Conservation (phyloP, 92 coral and sea anemone species). For the Zoanthus sociatus region DNA sequence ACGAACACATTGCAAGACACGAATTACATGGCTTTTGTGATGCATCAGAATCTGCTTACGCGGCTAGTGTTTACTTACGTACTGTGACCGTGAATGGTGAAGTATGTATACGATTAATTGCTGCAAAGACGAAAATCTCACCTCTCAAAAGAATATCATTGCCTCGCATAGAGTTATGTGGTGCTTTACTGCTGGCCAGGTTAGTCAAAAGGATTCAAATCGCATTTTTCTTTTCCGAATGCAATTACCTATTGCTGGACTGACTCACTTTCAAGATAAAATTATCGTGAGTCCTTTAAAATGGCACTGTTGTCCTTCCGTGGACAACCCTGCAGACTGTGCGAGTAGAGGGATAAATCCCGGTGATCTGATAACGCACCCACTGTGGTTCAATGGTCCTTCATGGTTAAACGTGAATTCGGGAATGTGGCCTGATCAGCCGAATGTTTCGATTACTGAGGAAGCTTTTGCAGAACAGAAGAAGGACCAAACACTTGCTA, state of each 20-base stretch:
- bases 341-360: neutral
- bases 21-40: slow-evolving; percentile 1
- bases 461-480: neutral
- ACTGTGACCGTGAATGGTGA: neutral
- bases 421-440: slow-evolving; percentile 77
- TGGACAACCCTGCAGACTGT: neutral
- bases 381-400: slow-evolving; percentile 44
- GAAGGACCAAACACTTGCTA: neutral
- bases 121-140: neutral
- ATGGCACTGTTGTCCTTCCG: neutral
- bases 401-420: slow-evolving; percentile 29
- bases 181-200: slow-evolving; percentile 7
- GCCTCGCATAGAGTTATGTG: slow-evolving; percentile 21
- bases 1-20: neutral
- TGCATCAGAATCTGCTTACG: slow-evolving; percentile 7
- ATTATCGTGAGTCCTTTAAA: slow-evolving; percentile 54
- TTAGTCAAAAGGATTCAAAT: slow-evolving; percentile 9
- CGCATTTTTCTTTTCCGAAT: too few relatives aligned
- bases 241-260: too few relatives aligned
- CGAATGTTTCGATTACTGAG: slow-evolving; percentile 46
- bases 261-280: slow-evolving; percentile 46
- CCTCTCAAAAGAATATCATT: slow-evolving; percentile 11
- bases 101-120: neutral
- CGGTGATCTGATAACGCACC: neutral
- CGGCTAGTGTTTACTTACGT: neutral